A percentile compares a stretch with the other conserved stretches of the same genome.
Evolutionary conservation across 2,797 vertebrate genomes (phyloP).

Genomic region (Podarcis siculus): DNA sequence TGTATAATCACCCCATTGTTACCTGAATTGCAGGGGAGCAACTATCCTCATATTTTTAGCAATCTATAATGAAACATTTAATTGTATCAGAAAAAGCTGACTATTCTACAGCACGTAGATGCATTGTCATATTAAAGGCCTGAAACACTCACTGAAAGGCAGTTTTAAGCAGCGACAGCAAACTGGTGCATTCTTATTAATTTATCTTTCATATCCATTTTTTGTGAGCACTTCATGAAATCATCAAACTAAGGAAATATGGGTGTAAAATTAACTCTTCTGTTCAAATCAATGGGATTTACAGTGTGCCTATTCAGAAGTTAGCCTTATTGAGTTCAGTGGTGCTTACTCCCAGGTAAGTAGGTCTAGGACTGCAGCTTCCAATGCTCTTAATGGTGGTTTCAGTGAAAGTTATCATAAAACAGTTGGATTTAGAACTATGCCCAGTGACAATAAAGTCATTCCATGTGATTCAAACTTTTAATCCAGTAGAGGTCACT

Average conservation of each 20-base stretch:
- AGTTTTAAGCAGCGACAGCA: background rate
- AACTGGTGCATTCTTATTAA: background rate
- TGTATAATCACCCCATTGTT: background rate
- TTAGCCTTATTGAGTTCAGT: too few species aligned
- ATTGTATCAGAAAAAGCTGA: background rate
- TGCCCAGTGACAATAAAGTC: background rate
- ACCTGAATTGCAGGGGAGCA: background rate
- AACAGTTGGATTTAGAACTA: too few species aligned
- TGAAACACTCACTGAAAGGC: background rate
- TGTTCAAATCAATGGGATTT: too few species aligned
- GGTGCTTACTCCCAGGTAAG: too few species aligned
- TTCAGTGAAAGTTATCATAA: too few species aligned
- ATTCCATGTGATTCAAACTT: background rate
- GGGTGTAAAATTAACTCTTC: background rate
- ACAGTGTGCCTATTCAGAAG: too few species aligned
- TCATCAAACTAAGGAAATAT: background rate
- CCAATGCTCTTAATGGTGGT: too few species aligned
- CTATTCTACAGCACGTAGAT: background rate
- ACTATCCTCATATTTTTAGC: background rate
- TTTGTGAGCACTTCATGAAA: background rate
- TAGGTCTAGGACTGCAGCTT: too few species aligned
- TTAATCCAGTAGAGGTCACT: conserved; percentile 1
- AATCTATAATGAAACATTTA: background rate
- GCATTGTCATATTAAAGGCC: background rate
- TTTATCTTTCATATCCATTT: background rate